phyloP scores from a whole-genome alignment of 2,888 invertebrate species.

The Drosophila rubida region DNA sequence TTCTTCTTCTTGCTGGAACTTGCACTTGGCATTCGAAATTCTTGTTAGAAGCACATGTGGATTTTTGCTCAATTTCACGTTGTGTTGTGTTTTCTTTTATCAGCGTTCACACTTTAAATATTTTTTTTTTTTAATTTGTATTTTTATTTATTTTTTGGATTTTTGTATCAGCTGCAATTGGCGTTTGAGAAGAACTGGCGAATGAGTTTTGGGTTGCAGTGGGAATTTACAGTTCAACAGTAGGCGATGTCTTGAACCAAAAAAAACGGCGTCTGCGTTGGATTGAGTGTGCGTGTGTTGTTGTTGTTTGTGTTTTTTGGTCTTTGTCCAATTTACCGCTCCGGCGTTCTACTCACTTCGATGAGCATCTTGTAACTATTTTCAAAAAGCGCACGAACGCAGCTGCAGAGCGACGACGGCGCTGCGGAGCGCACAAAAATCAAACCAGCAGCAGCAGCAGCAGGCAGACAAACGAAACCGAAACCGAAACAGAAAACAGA shows the following conservation, averaged over 20 bases:
- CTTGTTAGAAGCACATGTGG: constrained; percentile 27
- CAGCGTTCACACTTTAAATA: constrained; percentile 13
- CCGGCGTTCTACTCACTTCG: constrained; percentile 83
- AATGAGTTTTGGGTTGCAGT: constrained; percentile 13
- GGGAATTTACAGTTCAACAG: constrained; percentile 25
- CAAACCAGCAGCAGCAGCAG: constrained; percentile 67
- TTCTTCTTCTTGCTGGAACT: constrained; percentile 15
- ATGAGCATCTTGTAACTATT: constrained; percentile 84
- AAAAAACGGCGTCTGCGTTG: constrained; percentile 16
- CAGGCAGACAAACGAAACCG: constrained; percentile 61
- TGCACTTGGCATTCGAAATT: constrained; percentile 17
- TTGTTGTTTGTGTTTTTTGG: constrained; percentile 19
- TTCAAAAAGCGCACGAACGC: constrained; percentile 82
- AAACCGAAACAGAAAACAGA: constrained; percentile 54
- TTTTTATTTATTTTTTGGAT: constrained; percentile 9
- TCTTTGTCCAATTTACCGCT: constrained; percentile 75
- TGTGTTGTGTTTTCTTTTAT: constrained; percentile 7
- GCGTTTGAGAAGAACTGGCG: background rate
- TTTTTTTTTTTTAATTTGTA: constrained; percentile 25
- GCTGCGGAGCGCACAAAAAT: constrained; percentile 67
- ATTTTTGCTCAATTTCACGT: constrained; percentile 18
- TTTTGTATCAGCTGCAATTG: constrained; percentile 29
- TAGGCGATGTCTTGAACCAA: constrained; percentile 18
- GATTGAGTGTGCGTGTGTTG: background rate
- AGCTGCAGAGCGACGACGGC: constrained; percentile 78